Conservation (phyloP, 2,113 vertebrate species). For the Cinclus mexicanus region DNA sequence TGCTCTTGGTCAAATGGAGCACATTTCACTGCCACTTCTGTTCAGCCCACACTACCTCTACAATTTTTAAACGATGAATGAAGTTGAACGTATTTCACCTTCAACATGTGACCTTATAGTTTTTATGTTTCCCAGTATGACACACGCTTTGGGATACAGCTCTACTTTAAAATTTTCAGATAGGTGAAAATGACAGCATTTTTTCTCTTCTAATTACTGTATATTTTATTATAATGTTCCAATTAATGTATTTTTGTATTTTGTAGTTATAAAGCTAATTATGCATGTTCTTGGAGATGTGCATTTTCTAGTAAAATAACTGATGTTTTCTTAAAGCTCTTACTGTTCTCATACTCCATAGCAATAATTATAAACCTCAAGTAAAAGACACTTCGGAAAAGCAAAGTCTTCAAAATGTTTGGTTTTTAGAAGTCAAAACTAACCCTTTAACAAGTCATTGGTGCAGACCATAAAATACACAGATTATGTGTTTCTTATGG, state of each 20-base stretch:
- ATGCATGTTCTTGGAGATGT: not conserved
- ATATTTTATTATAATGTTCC: not conserved
- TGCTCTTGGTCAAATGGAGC: not conserved
- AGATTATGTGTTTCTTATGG: not conserved
- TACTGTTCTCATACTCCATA: not conserved
- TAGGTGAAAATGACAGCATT: not conserved
- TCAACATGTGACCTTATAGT: not conserved
- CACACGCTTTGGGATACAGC: not conserved
- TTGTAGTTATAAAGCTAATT: not conserved
- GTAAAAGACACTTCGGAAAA: not conserved
- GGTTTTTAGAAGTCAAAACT: not conserved
- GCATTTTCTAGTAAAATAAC: not conserved
- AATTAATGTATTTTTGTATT: not conserved
- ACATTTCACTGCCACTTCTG: not conserved
- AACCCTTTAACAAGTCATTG: not conserved
- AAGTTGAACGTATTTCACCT: not conserved
- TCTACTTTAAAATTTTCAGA: not conserved
- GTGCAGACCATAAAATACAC: not conserved
- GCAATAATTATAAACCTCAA: not conserved
- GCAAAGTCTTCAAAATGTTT: not conserved
- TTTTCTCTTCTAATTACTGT: not conserved
- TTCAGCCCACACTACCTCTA: not conserved
- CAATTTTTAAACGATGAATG: not conserved
- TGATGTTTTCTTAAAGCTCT: not conserved
- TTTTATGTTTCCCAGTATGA: not conserved